phyloP scores from a whole-genome alignment of 2,797 vertebrate genomes.

The Notolepis coatsorum region DNA sequence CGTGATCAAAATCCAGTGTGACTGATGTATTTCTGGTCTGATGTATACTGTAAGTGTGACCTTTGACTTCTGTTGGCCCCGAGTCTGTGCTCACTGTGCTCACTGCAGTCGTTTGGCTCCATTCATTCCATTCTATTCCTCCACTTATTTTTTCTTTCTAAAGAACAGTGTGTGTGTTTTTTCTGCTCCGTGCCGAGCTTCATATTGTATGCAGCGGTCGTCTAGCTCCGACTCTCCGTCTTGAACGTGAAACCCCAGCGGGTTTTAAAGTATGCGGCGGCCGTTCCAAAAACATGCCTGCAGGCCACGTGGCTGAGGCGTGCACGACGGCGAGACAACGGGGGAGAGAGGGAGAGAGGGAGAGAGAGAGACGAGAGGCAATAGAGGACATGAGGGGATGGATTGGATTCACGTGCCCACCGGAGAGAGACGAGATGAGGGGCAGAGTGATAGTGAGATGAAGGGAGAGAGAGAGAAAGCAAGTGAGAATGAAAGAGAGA shows the following conservation, averaged over 20 bases:
- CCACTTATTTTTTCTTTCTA: constrained; percentile 28
- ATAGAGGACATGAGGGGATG: neutral
- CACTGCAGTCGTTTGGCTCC: no score
- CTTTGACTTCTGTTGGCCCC: constrained; percentile 5
- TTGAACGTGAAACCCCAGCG: constrained; percentile 47
- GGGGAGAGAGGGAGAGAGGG: constrained; percentile 2
- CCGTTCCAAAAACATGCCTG: constrained; percentile 47
- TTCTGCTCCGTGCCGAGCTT: constrained; percentile 43
- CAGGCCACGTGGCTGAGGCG: constrained; percentile 45
- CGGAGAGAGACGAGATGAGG: constrained; percentile 9
- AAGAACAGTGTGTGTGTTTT: constrained; percentile 32
- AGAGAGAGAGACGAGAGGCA: neutral
- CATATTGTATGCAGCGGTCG: constrained; percentile 52
- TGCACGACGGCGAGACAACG: constrained; percentile 38
- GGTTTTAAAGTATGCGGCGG: constrained; percentile 64
- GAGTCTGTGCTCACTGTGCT: neutral
- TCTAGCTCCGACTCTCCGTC: constrained; percentile 42
- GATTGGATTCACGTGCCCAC: constrained; percentile 37
- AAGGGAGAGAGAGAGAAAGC: constrained; percentile 28
- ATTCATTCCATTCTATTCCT: constrained; percentile 20
- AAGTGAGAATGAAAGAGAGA: neutral
- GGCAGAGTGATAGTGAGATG: neutral
- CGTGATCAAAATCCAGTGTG: no score
- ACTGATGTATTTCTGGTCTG: no score
- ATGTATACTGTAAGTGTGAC: no score